These are phyloP conservation scores for Maconellicoccus hirsutus DNA, from an alignment of 1,140 invertebrate genomes.

Conservation along the genomic window DNA sequence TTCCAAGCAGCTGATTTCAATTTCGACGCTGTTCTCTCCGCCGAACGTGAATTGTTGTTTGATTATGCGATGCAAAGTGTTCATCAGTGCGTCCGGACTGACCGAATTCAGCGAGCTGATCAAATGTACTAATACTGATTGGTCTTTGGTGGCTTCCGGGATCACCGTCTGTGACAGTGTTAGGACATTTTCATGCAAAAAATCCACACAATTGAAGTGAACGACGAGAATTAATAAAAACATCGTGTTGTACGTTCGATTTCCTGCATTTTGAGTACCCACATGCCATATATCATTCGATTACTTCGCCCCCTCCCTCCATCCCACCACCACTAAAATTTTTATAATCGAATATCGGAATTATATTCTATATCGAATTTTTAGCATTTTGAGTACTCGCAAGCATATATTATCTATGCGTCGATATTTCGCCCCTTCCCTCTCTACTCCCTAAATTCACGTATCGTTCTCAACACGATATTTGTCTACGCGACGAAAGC, in stretches of 20 bases:
- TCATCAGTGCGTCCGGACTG: conserved; percentile 74
- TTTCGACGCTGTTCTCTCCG: conserved; percentile 30
- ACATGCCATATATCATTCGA: neutral
- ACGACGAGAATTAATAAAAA: neutral
- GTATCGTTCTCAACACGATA: too few relatives aligned
- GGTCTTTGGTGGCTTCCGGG: conserved; percentile 54
- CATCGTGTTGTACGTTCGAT: neutral
- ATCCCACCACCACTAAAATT: too few relatives aligned
- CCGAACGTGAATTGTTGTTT: conserved; percentile 47
- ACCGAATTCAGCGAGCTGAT: conserved; percentile 70
- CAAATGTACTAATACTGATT: conserved; percentile 65
- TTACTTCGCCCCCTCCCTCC: too few relatives aligned
- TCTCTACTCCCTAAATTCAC: too few relatives aligned
- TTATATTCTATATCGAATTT: too few relatives aligned
- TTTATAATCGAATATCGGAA: too few relatives aligned
- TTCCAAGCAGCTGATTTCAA: conserved; percentile 51
- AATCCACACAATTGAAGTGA: neutral
- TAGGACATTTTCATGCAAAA: neutral
- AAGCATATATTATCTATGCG: too few relatives aligned
- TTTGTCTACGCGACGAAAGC: too few relatives aligned
- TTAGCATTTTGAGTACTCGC: too few relatives aligned
- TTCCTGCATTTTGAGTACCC: neutral
- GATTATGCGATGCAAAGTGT: conserved; percentile 68
- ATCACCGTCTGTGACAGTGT: conserved; percentile 37
- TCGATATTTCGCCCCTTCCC: too few relatives aligned